These are phyloP conservation scores for Trachemys scripta DNA, from an alignment of 2,113 vertebrate genomes.

Conservation along the genomic window DNA sequence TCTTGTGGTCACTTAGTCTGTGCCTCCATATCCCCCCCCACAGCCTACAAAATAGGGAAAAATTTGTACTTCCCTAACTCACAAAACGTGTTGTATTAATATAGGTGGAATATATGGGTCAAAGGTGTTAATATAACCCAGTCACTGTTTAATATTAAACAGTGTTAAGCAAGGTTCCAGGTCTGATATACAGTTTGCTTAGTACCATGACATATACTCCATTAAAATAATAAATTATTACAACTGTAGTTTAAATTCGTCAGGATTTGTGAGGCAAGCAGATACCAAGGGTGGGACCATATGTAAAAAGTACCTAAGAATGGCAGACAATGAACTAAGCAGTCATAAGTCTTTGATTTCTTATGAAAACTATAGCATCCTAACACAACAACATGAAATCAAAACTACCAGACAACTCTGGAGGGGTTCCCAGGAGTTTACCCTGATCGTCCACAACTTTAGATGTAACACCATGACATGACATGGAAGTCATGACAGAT, in stretches of 20 bases:
- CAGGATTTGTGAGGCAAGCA: background rate
- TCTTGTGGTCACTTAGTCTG: background rate
- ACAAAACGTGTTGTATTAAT: background rate
- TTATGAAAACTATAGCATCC: background rate
- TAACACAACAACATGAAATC: background rate
- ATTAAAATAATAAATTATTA: background rate
- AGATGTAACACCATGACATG: background rate
- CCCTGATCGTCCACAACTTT: background rate
- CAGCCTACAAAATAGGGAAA: background rate
- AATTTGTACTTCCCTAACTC: background rate
- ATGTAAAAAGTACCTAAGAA: background rate
- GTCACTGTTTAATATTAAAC: background rate
- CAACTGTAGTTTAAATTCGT: background rate
- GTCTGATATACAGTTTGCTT: background rate
- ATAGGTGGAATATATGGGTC: background rate
- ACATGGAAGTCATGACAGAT: background rate
- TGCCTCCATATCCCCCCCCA: background rate
- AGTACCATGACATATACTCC: background rate
- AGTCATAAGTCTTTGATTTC: background rate
- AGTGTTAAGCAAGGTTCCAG: background rate
- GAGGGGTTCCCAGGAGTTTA: background rate
- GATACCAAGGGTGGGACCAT: background rate
- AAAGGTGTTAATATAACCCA: background rate
- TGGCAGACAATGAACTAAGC: background rate
- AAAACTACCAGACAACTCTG: constrained; percentile 8